Conservation (phyloP, 2,113 vertebrate genomes). For the Cephalopholis sonnerati region DNA sequence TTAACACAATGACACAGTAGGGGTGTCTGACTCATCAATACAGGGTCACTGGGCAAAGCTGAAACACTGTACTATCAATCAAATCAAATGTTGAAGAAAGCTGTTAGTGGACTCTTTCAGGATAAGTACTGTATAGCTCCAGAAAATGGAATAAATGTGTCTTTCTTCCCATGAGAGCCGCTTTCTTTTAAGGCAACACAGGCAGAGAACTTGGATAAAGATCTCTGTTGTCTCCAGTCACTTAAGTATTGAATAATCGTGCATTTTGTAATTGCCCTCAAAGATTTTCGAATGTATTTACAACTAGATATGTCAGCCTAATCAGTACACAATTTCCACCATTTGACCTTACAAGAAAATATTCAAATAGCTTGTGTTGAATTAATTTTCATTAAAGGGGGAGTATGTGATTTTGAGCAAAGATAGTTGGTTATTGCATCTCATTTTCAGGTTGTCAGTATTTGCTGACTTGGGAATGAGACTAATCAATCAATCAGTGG, state of each 20-base stretch:
- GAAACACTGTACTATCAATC: constrained; percentile 54
- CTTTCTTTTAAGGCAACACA: constrained; percentile 1
- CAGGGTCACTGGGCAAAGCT: constrained; percentile 42
- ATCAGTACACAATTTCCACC: background rate
- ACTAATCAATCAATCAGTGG: too few relatives aligned
- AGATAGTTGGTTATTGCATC: too few relatives aligned
- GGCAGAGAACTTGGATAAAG: background rate
- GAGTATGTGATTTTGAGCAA: too few relatives aligned
- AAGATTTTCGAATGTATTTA: background rate
- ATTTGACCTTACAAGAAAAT: background rate
- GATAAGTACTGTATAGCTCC: constrained; percentile 26
- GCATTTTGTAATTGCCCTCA: background rate
- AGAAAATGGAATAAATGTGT: constrained; percentile 35
- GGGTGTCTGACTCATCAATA: constrained; percentile 35
- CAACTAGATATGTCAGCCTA: background rate
- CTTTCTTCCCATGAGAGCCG: constrained; percentile 6
- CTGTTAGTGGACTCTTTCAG: constrained; percentile 30
- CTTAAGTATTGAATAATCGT: background rate
- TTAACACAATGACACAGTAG: constrained; percentile 37
- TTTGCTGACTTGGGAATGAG: too few relatives aligned
- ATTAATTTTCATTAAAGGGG: background rate
- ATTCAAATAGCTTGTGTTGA: background rate
- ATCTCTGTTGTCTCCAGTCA: background rate
- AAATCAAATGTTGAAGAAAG: constrained; percentile 35
- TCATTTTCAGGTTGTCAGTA: too few relatives aligned